Base-by-base conservation (phyloP, 30 jellyfish, hydroid and myxozoan species). In the Turritopsis rubra region DNA sequence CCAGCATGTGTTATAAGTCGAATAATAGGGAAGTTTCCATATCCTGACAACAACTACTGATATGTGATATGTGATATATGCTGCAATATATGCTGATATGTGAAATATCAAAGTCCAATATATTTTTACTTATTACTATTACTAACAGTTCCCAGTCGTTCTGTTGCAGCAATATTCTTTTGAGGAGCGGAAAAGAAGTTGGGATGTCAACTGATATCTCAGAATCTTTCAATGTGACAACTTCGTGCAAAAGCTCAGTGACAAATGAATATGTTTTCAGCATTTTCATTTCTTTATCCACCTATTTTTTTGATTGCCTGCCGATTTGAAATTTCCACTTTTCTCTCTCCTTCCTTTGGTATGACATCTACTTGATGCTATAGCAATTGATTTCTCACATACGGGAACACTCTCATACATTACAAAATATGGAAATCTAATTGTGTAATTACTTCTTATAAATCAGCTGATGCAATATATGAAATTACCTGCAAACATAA, bases 211-310 rank as follows among this genome's bases (percentile, higher is more conserved):
- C 1, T 52, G 1, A 1, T 23, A 0, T 52, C 1, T 0, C 72
- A 0, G 53, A 23, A 7, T 26, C 21, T 52, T 74, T 74, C 72
- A 26, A 23, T 23, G 16, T 74, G 16, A 4, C 24, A 74, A 74
- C 73, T 30, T 74, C 82, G 16, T 22, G 0, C 65, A 74, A 23
- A 20, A 74, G 60, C 13, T 30, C 41, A n/a, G 28, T 0, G n/a
- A 74, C 82, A 0, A 74, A 4, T 29, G 65, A 1, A 4, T 0
- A 1, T 1, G 1, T 0, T 1, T 74, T 66, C 8, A 17, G 28
- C 82, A n/a, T 70, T 74, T 74, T 74, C 20, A 26, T n/a, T 74
- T 74, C 82, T 23, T 74, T 74, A n/a, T 72, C 72, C 0, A 74
- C 72, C 82, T 70, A 74, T 30, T 26, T 70, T 74, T 74, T 74